Conservation (phyloP, 1,140 invertebrate species). For the Dendrolimus kikuchii region DNA sequence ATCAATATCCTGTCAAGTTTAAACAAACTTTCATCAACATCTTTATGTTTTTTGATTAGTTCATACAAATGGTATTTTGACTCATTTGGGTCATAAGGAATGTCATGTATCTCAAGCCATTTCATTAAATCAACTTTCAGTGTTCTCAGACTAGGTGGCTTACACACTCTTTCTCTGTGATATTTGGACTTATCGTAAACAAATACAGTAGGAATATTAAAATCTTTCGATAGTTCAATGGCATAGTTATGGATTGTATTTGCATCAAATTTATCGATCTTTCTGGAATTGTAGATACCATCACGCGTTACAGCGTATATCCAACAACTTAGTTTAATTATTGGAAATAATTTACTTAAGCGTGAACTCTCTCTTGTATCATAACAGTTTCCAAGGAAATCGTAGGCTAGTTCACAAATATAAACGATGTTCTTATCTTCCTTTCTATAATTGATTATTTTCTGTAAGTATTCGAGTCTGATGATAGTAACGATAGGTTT, state of each 20-base stretch:
- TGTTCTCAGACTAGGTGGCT: slow-evolving; percentile 19
- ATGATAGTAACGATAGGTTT: slow-evolving; percentile 23
- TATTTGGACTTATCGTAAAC: slow-evolving; percentile 20
- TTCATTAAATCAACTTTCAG: slow-evolving; percentile 24
- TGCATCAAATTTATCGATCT: slow-evolving; percentile 3
- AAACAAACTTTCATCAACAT: slow-evolving; percentile 18
- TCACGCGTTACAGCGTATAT: too few species aligned
- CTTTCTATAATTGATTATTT: slow-evolving; percentile 13
- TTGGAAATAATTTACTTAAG: background rate
- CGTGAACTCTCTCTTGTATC: background rate
- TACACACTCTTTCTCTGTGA: slow-evolving; percentile 8
- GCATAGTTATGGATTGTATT: slow-evolving; percentile 17
- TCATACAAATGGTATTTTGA: slow-evolving; percentile 22
- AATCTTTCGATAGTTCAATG: slow-evolving; percentile 2
- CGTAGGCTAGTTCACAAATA: slow-evolving; percentile 11
- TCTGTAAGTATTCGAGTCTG: slow-evolving; percentile 28
- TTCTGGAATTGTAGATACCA: too few species aligned
- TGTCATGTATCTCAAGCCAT: slow-evolving; percentile 24
- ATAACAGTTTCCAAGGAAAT: background rate
- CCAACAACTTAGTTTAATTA: too few species aligned
- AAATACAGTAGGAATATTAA: slow-evolving; percentile 19
- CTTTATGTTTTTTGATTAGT: slow-evolving; percentile 21
- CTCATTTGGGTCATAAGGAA: slow-evolving; percentile 21
- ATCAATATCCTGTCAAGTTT: slow-evolving; percentile 20
- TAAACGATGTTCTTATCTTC: slow-evolving; percentile 17